phyloP scores from a whole-genome alignment of 2,797 vertebrate species.

The Danio jaintianensis region DNA sequence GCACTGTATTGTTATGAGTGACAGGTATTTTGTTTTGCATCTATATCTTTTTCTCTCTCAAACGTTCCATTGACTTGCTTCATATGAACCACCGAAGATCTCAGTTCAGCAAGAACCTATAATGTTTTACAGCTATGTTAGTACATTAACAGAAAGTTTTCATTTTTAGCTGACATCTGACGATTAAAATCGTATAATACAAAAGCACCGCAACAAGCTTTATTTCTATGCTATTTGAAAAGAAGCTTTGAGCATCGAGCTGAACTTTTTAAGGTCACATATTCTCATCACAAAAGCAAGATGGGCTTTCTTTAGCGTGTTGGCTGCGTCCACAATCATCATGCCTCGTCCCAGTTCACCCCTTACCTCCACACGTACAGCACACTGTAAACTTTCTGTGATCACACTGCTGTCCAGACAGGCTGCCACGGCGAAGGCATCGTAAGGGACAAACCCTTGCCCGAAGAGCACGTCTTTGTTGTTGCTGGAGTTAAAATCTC shows the following conservation, averaged over 20 bases:
- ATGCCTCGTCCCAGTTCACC: conserved; percentile 75
- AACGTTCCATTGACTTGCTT: no score
- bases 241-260: conserved; percentile 71
- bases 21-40: no score
- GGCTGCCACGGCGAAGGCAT: conserved; percentile 78
- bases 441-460: conserved; percentile 77
- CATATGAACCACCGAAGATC: no score
- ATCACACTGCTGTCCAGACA: conserved; percentile 75
- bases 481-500: conserved; percentile 49
- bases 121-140: no score
- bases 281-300: conserved; percentile 71
- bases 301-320: conserved; percentile 73
- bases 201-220: neutral
- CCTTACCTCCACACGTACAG: conserved; percentile 77
- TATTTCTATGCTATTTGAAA: conserved; percentile 63
- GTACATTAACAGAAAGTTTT: no score
- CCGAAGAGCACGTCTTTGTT: conserved; percentile 73
- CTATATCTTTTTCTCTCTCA: no score
- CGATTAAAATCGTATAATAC: neutral
- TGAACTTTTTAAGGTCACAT: conserved; percentile 74
- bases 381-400: conserved; percentile 69
- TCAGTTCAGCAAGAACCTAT: no score
- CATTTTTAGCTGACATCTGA: neutral
- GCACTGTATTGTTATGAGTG: no score
- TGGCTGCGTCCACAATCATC: conserved; percentile 76